Conservation (phyloP, 2,113 vertebrate genomes). For the Eubucco bourcierii region DNA sequence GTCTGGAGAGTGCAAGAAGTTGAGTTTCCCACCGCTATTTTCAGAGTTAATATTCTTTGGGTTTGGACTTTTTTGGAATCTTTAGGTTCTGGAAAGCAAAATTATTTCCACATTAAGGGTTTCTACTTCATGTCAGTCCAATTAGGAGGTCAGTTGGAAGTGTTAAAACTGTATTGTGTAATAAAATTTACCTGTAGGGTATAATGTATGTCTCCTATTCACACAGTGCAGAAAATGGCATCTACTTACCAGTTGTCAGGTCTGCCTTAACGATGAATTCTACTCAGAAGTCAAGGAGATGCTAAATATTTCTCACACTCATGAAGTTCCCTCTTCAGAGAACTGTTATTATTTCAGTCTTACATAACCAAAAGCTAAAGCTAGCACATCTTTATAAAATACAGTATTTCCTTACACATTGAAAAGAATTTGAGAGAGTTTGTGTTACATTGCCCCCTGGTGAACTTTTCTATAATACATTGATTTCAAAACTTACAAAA, state of each 20-base stretch:
- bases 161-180: background rate
- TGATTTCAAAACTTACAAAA: background rate
- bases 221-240: background rate
- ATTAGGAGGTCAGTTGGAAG: background rate
- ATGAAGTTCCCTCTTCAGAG: background rate
- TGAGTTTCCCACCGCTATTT: conserved; percentile 44
- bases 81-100: background rate
- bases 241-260: background rate
- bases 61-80: background rate
- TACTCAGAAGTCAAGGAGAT: background rate
- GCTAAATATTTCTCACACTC: background rate
- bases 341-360: background rate
- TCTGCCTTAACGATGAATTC: background rate
- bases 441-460: conserved; percentile 46
- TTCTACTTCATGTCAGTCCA: background rate
- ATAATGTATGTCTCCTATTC: background rate
- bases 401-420: background rate
- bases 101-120: background rate
- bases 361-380: background rate
- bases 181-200: background rate
- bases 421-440: background rate
- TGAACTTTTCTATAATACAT: background rate
- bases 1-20: background rate
- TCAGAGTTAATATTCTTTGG: background rate
- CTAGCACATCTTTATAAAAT: background rate